These are phyloP conservation scores for Deladenus siricidicola DNA, from an alignment of 2,888 invertebrate genomes.

Conservation along the genomic window DNA sequence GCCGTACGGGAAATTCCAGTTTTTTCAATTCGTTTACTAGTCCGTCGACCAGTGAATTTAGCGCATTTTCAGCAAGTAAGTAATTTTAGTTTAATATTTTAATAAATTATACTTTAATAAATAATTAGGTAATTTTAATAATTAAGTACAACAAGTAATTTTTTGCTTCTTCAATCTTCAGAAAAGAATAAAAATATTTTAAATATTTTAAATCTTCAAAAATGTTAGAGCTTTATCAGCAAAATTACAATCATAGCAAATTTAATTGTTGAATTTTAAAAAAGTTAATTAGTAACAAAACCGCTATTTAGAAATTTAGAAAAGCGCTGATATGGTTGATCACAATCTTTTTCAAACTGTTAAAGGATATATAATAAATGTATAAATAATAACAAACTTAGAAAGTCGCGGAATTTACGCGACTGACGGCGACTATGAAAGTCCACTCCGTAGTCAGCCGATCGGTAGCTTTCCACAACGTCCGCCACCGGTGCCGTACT, in stretches of 20 bases:
- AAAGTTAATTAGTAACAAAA: no score
- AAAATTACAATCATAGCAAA: not conserved
- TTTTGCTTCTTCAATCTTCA: no score
- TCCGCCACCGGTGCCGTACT: not conserved
- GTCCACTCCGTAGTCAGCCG: not conserved
- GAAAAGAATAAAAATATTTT: not conserved
- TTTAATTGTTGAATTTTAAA: not conserved
- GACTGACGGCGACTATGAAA: not conserved
- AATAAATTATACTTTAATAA: no score
- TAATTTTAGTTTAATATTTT: no score
- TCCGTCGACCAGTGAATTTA: constrained; percentile 9
- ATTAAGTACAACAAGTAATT: no score
- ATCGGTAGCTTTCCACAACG: not conserved
- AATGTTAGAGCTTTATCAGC: not conserved
- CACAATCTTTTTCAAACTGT: no score
- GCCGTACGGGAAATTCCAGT: constrained; percentile 10
- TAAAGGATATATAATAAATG: no score
- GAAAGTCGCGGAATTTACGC: no score
- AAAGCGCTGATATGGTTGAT: no score
- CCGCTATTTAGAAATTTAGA: no score
- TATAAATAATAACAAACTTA: no score
- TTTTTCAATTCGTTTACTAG: constrained; percentile 18
- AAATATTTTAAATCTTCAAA: not conserved
- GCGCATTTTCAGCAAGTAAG: constrained; percentile 8
- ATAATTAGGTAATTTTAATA: no score